These are phyloP conservation scores for Hydroisotoma schaefferi DNA, from an alignment of 2,888 invertebrate genomes.

Conservation along the genomic window DNA sequence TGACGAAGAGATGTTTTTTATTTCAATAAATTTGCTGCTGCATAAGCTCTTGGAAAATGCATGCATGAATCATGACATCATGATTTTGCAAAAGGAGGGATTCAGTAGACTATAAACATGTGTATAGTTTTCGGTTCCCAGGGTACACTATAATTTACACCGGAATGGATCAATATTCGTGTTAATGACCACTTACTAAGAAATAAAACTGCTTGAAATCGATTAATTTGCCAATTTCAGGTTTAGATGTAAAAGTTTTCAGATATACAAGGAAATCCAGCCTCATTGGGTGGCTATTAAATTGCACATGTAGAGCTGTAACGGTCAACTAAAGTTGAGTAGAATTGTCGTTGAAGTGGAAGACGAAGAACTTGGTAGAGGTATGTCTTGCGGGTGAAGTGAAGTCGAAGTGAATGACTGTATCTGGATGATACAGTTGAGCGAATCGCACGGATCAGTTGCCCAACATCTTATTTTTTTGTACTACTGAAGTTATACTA, in stretches of 20 bases:
- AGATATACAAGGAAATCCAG: neutral
- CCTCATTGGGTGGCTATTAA: constrained; percentile 5
- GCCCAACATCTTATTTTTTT: neutral
- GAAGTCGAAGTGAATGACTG: constrained; percentile 40
- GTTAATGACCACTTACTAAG: no score
- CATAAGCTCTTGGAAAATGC: no score
- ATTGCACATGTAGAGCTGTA: neutral
- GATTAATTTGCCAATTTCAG: no score
- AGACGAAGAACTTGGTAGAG: neutral
- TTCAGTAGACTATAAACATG: no score
- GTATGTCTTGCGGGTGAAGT: constrained; percentile 22
- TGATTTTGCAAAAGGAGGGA: no score
- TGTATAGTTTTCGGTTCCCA: no score
- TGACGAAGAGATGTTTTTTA: no score
- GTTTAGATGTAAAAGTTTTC: neutral
- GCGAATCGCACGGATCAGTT: constrained; percentile 27
- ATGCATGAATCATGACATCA: no score
- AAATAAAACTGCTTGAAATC: no score
- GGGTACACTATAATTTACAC: no score
- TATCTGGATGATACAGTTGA: constrained; percentile 41
- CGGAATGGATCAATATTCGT: no score
- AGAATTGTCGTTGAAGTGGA: neutral
- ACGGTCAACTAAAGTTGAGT: neutral
- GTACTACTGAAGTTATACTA: neutral
- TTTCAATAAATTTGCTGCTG: no score